phyloP scores from a whole-genome alignment of 2,888 invertebrate species.

The Neoascia interrupta region DNA sequence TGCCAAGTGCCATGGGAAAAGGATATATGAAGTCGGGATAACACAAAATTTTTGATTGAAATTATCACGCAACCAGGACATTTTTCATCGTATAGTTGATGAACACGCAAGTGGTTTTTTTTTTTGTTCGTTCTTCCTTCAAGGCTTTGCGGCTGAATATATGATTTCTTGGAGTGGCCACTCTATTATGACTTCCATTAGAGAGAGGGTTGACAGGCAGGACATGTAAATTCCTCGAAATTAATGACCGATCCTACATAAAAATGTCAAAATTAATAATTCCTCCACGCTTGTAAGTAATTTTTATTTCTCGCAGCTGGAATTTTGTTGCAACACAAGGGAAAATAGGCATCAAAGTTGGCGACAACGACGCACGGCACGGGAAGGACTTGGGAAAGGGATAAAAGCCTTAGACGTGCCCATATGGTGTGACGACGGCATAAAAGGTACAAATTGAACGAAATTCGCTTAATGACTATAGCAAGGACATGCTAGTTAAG shows the following conservation, averaged over 20 bases:
- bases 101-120: neutral
- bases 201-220: neutral
- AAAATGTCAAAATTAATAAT: slow-evolving; percentile 53
- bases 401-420: slow-evolving; percentile 32
- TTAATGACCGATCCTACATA: slow-evolving; percentile 52
- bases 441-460: slow-evolving; percentile 41
- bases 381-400: slow-evolving; percentile 9
- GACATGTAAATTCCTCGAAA: slow-evolving; percentile 47
- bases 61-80: slow-evolving; percentile 60
- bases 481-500: slow-evolving; percentile 25
- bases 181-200: slow-evolving; percentile 1
- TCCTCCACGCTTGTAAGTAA: slow-evolving; percentile 48
- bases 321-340: too few species aligned
- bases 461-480: slow-evolving; percentile 52
- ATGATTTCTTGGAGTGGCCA: slow-evolving; percentile 34
- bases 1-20: slow-evolving; percentile 22
- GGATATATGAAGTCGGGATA: neutral
- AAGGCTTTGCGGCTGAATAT: neutral
- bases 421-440: slow-evolving; percentile 31
- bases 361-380: too few species aligned
- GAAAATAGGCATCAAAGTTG: too few species aligned
- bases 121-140: neutral
- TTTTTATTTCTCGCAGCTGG: slow-evolving; percentile 22
- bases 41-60: slow-evolving; percentile 53
- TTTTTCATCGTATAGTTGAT: slow-evolving; percentile 40